Base-by-base conservation (phyloP, 1,140 invertebrate species). In the Leptinotarsa undecemlineata region DNA sequence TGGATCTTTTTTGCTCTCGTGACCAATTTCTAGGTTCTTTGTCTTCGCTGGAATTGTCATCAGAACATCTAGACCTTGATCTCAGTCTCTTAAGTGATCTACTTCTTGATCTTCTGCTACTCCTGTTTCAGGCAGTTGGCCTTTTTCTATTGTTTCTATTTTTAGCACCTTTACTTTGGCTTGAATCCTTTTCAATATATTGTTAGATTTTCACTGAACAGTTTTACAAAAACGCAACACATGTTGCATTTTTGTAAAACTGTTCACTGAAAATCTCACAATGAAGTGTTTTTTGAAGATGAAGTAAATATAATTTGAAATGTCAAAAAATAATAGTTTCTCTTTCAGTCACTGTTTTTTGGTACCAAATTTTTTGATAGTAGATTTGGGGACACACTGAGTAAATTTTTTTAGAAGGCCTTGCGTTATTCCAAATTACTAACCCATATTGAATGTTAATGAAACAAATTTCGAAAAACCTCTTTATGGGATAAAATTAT, bases 231-330 rank as follows among this genome's bases (percentile, higher is more conserved):
- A 33, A 33, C 26, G 5, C 26, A 33, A 8, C 6, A 33, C 26
- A 0, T 87, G 95, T 94, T 14, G 95, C 94, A 20, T 98, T 84
- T 17, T 95, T 93, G 86, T 98, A 96, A 62, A 98, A 87, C 79
- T 95, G 93, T 62, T 93, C 91, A 33, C 1, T 33, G 26, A 33
- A 33, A 33, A 33, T 6, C 26, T 33, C 26, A 33, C 26, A 33
- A 33, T 33, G 26, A 33, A 33, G 6, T 33, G 6, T 6, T 33
- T 26, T 26, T 33, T 42, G 33, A 42, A 42, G 8, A 42, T 42
- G 33, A 42, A 42, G 33, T 42, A 42, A 42, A 3, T 42, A 11
- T 42, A 42, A 11, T 42, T 11, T 42, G 11, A 42, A 42, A 42
- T 42, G 11, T 42, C 33, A 42, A 42, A 42, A 42, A 11, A 42